These are phyloP conservation scores for Helicolenus hilgendorfi DNA, from an alignment of 2,797 vertebrate species.

Conservation along the genomic window DNA sequence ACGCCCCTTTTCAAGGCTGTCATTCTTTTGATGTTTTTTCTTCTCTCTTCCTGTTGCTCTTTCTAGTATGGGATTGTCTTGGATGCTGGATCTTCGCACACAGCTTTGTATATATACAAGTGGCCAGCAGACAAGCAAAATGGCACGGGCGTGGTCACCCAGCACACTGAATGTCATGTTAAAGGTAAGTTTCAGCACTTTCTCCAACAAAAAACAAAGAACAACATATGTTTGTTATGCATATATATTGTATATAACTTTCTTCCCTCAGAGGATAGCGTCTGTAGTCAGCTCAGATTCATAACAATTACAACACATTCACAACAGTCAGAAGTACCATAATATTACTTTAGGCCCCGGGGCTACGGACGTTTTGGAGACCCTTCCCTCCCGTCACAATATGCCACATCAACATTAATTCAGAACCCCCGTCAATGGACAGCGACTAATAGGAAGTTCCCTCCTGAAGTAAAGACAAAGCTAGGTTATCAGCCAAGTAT, in stretches of 20 bases:
- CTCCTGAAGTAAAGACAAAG: background rate
- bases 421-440: background rate
- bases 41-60: background rate
- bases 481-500: background rate
- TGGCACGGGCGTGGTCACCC: slow-evolving; percentile 92
- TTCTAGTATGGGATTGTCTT: slow-evolving; percentile 94
- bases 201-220: background rate
- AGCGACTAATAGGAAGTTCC: background rate
- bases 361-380: background rate
- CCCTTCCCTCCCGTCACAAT: background rate
- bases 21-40: background rate
- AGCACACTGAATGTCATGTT: slow-evolving; percentile 91
- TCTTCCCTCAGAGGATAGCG: background rate
- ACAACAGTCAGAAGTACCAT: background rate
- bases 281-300: background rate
- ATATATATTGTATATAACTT: background rate
- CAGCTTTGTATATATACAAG: slow-evolving; percentile 92
- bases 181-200: slow-evolving; percentile 82
- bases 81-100: slow-evolving; percentile 95
- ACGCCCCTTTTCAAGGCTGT: background rate
- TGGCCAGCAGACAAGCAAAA: slow-evolving; percentile 95
- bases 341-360: background rate
- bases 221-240: slow-evolving; percentile 2
- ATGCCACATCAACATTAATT: background rate
- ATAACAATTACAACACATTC: background rate